Evolutionary conservation across 2,113 vertebrate species (phyloP).

Genomic region (Thalassarche chlororhynchos): DNA sequence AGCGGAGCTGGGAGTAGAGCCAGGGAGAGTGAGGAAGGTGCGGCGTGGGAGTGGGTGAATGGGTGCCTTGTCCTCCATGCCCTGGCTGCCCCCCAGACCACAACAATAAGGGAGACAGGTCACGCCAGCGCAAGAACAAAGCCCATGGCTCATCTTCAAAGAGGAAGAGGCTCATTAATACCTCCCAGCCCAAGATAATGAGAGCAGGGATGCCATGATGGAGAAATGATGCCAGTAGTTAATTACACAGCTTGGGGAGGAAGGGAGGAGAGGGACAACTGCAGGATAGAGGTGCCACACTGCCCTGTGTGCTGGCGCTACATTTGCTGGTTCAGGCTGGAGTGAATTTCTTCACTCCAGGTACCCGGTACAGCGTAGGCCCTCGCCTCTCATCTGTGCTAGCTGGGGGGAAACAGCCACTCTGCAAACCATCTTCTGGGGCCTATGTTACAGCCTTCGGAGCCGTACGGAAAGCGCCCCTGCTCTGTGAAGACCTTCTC

Average conservation of each 20-base stretch:
- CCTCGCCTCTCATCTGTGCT: neutral
- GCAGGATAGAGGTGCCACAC: neutral
- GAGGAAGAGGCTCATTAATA: constrained; percentile 18
- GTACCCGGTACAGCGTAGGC: neutral
- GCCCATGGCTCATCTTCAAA: constrained; percentile 3
- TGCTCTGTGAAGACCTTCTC: neutral
- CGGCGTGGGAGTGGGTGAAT: rapidly evolving
- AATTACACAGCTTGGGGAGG: neutral
- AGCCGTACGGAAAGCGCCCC: rapidly evolving
- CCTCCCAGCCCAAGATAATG: constrained; percentile 32
- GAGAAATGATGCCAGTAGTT: neutral
- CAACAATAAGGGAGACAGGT: neutral
- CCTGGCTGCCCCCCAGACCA: neutral
- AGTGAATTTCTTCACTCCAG: neutral
- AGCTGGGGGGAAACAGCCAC: neutral
- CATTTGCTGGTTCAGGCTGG: neutral
- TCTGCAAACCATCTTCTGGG: neutral
- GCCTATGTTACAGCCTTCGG: neutral
- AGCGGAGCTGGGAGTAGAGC: neutral
- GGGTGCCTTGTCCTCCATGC: neutral
- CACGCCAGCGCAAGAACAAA: constrained; percentile 9
- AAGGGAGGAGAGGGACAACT: neutral
- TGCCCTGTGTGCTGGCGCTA: neutral
- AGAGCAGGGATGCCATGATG: neutral
- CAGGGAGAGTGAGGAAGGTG: neutral